Evolutionary conservation across 53 echinoderm and acorn worm genomes (phyloP).

Genomic region (Stichopus horrens): DNA sequence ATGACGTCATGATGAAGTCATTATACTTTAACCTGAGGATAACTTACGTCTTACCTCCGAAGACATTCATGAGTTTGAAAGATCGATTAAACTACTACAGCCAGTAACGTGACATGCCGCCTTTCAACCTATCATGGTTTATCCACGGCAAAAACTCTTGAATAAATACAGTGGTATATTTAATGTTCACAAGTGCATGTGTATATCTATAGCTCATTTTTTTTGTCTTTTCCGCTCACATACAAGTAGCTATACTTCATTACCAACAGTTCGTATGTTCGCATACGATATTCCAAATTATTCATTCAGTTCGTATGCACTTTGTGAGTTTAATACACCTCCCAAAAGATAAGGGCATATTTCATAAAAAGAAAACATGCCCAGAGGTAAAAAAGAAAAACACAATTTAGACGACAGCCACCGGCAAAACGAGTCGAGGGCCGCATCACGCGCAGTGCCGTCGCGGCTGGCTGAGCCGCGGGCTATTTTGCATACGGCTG

Average conservation of each 20-base stretch:
- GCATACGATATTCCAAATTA: conserved; percentile 33
- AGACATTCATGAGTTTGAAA: too few species aligned
- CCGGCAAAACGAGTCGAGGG: conserved; percentile 17
- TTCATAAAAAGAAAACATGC: conserved; percentile 45
- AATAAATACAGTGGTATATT: too few species aligned
- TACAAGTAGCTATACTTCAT: conserved; percentile 26
- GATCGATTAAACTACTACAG: too few species aligned
- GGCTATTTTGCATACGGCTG: conserved; percentile 39
- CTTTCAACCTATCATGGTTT: too few species aligned
- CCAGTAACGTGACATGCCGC: too few species aligned
- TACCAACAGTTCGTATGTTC: conserved; percentile 28
- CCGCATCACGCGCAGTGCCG: conserved; percentile 33
- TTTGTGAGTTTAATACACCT: conserved; percentile 46
- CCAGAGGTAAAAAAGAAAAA: conserved; percentile 30
- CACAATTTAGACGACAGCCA: conserved; percentile 31
- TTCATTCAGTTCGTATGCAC: conserved; percentile 41
- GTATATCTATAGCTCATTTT: not conserved
- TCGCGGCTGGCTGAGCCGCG: not conserved
- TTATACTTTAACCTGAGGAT: too few species aligned
- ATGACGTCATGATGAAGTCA: too few species aligned
- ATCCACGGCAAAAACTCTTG: too few species aligned
- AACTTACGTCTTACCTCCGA: too few species aligned
- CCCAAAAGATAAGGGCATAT: conserved; percentile 40
- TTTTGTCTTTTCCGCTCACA: not conserved
- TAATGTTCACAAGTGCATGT: not conserved